These are phyloP conservation scores for Ceyx erithaca DNA, from an alignment of 2,797 vertebrate species.

Conservation along the genomic window DNA sequence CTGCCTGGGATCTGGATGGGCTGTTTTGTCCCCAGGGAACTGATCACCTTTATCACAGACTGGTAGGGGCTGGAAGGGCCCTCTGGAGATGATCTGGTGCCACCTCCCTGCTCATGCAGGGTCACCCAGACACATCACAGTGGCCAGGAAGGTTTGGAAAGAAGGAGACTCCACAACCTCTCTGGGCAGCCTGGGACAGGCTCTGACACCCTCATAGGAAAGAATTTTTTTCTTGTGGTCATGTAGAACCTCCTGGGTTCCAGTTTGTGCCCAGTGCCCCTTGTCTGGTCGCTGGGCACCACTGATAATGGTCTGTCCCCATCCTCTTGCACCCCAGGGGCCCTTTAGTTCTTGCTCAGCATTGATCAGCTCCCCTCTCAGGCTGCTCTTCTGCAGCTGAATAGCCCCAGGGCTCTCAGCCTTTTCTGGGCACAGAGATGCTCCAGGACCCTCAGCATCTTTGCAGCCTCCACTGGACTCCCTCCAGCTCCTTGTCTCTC, in stretches of 20 bases:
- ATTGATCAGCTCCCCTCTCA: not conserved
- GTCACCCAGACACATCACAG: not conserved
- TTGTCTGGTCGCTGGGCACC: no score
- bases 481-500: not conserved
- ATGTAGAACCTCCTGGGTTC: no score
- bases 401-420: not conserved
- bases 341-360: not conserved
- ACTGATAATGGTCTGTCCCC: no score
- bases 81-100: not conserved
- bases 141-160: no score
- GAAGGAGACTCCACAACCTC: no score
- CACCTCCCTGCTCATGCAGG: not conserved
- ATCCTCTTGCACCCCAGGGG: not conserved
- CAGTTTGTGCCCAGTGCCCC: no score
- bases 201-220: no score
- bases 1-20: not conserved
- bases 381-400: not conserved
- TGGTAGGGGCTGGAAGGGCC: not conserved
- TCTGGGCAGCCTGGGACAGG: no score
- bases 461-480: not conserved
- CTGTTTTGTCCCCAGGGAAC: rapidly evolving
- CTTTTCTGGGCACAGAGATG: not conserved
- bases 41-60: no score
- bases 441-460: not conserved
- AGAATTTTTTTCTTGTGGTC: no score